Conservation (phyloP, 2,888 invertebrate genomes). For the Gibbula magus region DNA sequence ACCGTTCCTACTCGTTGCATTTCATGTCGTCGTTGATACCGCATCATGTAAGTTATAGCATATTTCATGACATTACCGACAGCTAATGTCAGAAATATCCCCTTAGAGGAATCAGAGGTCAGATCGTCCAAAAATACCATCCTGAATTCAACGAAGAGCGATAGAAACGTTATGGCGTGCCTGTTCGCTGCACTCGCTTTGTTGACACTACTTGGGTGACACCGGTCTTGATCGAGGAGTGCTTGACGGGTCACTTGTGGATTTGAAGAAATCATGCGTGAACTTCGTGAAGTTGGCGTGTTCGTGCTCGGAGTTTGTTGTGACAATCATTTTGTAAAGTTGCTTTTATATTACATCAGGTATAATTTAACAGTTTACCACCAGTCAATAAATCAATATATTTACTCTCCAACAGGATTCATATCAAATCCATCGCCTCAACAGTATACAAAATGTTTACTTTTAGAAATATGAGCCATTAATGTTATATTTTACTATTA, state of each 20-base stretch:
- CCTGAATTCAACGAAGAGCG: background rate
- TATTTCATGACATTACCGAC: constrained; percentile 40
- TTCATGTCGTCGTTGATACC: background rate
- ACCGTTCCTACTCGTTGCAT: constrained; percentile 54
- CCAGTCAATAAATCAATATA: too few relatives aligned
- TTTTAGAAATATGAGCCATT: too few relatives aligned
- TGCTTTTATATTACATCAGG: too few relatives aligned
- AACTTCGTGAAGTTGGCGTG: background rate
- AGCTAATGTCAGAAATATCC: constrained; percentile 39
- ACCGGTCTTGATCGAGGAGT: background rate
- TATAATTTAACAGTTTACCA: too few relatives aligned
- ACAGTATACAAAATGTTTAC: too few relatives aligned
- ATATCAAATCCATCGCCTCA: too few relatives aligned
- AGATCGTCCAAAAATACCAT: constrained; percentile 19
- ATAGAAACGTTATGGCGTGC: background rate
- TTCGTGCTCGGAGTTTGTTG: too few relatives aligned
- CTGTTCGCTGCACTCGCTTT: background rate
- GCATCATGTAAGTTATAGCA: constrained; percentile 28
- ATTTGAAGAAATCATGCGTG: background rate
- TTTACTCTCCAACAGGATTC: too few relatives aligned
- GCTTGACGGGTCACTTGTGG: too few relatives aligned
- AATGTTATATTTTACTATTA: too few relatives aligned
- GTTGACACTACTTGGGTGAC: background rate
- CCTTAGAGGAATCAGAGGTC: constrained; percentile 23
- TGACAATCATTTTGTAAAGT: too few relatives aligned